phyloP scores from a whole-genome alignment of 1,140 invertebrate species.

The Apis cerana region DNA sequence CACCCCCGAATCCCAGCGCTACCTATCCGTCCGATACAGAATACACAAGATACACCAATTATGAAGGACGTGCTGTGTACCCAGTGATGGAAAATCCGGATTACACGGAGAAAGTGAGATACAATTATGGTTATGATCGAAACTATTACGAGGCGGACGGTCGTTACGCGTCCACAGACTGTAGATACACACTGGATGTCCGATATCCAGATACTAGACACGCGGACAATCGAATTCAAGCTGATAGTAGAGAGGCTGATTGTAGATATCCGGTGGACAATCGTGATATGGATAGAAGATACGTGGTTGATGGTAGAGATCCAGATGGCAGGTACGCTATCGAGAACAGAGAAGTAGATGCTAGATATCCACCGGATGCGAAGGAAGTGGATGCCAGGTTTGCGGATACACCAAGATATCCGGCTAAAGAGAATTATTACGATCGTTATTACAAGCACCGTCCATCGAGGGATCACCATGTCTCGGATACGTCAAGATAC shows the following conservation, averaged over 20 bases:
- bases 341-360: constrained; percentile 62
- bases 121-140: constrained; percentile 74
- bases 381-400: constrained; percentile 71
- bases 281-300: constrained; percentile 66
- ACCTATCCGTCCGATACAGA: constrained; percentile 69
- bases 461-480: constrained; percentile 77
- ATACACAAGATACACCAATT: constrained; percentile 70
- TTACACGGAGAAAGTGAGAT: constrained; percentile 71
- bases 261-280: constrained; percentile 65
- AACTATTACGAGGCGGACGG: constrained; percentile 70
- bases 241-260: constrained; percentile 58
- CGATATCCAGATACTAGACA: constrained; percentile 70
- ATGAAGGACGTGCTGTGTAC: constrained; percentile 72
- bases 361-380: constrained; percentile 27
- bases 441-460: constrained; percentile 80
- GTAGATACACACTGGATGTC: constrained; percentile 57
- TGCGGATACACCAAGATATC: constrained; percentile 71
- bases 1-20: constrained; percentile 45
- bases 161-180: constrained; percentile 63
- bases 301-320: constrained; percentile 62
- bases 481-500: constrained; percentile 76
- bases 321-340: constrained; percentile 60
- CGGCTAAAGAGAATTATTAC: constrained; percentile 79
- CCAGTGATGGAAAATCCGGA: constrained; percentile 58
- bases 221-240: constrained; percentile 53